Conservation (phyloP, 1,140 invertebrate genomes). For the Neuroterus valhalla region DNA sequence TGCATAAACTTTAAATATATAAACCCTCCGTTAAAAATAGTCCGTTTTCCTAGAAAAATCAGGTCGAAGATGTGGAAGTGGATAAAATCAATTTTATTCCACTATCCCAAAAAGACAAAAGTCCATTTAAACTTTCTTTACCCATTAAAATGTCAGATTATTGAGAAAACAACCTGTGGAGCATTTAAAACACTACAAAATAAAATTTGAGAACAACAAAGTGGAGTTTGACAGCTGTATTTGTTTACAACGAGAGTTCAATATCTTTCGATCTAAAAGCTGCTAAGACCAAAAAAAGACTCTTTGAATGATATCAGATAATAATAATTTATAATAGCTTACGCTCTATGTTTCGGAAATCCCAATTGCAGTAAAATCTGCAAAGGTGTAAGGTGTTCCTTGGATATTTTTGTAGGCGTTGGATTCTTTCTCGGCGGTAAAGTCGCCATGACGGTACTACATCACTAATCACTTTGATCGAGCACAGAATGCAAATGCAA, state of each 20-base stretch:
- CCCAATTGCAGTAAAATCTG: conserved; percentile 91
- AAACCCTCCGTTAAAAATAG: no score
- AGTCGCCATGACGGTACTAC: conserved; percentile 77
- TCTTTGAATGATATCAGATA: conserved; percentile 34
- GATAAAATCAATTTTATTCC: no score
- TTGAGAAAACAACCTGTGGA: background rate
- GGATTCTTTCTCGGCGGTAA: conserved; percentile 82
- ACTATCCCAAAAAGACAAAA: no score
- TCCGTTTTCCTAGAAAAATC: no score
- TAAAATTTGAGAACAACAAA: conserved; percentile 10
- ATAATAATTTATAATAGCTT: conserved; percentile 68
- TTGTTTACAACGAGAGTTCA: conserved; percentile 57
- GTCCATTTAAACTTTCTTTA: no score
- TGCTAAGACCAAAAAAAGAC: no score
- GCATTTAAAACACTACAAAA: conserved; percentile 15
- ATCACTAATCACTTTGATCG: background rate
- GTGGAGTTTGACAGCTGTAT: conserved; percentile 59
- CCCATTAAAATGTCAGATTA: no score
- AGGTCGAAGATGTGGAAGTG: no score
- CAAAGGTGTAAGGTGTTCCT: conserved; percentile 84
- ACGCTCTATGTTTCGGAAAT: conserved; percentile 90
- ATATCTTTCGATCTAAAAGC: background rate
- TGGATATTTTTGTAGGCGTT: conserved; percentile 81
- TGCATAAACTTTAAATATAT: no score
- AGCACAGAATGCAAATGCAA: background rate